Percentiles rank a stretch among this genome's conserved stretches.
Conservation (phyloP, 1,140 invertebrate species). For the Trachymyrmex septentrionalis region DNA sequence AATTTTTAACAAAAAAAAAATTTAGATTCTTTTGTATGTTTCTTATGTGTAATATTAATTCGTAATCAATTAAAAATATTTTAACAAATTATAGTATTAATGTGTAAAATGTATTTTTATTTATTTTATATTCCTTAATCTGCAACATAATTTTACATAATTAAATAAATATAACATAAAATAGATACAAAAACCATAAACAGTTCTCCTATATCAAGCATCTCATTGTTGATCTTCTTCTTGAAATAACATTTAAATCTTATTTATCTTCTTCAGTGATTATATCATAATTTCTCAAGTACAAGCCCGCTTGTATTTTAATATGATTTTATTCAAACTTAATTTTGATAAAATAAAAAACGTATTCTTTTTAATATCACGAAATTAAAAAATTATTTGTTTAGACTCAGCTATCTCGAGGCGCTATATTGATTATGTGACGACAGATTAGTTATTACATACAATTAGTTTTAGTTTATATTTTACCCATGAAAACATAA, state of each 20-base stretch:
- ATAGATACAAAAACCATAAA: background rate
- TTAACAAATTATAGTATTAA: background rate
- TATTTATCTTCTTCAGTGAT: background rate
- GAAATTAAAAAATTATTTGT: background rate
- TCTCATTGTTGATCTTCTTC: background rate
- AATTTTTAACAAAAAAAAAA: background rate
- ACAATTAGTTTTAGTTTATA: too few relatives aligned
- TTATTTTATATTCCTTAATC: background rate
- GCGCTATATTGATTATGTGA: too few relatives aligned
- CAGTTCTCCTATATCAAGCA: background rate
- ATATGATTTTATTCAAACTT: constrained; percentile 5
- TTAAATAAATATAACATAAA: constrained; percentile 25
- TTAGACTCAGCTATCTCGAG: too few relatives aligned
- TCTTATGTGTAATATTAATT: background rate
- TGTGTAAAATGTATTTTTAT: constrained; percentile 1
- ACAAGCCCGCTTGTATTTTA: constrained; percentile 41
- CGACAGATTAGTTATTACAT: too few relatives aligned
- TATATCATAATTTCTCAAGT: background rate
- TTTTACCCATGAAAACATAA: too few relatives aligned
- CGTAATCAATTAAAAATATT: background rate
- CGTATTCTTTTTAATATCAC: background rate
- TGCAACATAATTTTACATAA: background rate
- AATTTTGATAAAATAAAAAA: constrained; percentile 10
- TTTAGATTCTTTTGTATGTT: background rate
- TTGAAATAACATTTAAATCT: background rate